These are phyloP conservation scores for Paralvinella palmiformis DNA, from an alignment of 1,140 invertebrate genomes.

Conservation along the genomic window DNA sequence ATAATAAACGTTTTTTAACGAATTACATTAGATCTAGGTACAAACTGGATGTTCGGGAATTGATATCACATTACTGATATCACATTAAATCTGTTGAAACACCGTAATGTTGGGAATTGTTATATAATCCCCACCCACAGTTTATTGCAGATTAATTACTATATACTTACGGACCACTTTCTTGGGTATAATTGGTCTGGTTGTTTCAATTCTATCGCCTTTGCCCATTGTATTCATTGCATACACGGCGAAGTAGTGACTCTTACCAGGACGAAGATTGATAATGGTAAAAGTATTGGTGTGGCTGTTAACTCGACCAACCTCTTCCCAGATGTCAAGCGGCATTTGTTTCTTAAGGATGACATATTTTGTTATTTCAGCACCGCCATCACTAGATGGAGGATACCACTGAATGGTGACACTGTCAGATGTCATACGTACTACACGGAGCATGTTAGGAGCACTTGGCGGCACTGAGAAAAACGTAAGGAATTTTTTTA, in stretches of 20 bases:
- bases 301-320: background rate
- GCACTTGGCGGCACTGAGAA: constrained; percentile 10
- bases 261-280: constrained; percentile 75
- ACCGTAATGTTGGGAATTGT: too few relatives aligned
- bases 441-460: constrained; percentile 13
- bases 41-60: too few relatives aligned
- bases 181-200: constrained; percentile 83
- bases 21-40: too few relatives aligned
- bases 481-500: too few relatives aligned
- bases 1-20: too few relatives aligned
- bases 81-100: too few relatives aligned
- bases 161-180: constrained; percentile 76
- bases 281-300: constrained; percentile 68
- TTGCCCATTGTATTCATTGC: constrained; percentile 93
- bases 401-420: constrained; percentile 69
- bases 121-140: too few relatives aligned
- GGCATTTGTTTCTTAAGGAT: constrained; percentile 38
- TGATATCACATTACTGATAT: too few relatives aligned
- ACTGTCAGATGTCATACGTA: constrained; percentile 10
- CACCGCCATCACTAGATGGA: constrained; percentile 64
- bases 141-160: background rate
- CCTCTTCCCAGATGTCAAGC: constrained; percentile 18
- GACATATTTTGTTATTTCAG: constrained; percentile 64
- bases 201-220: constrained; percentile 78
- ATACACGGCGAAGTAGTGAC: constrained; percentile 92